These are phyloP conservation scores for Bubo blakistoni DNA, from an alignment of 2,113 vertebrate genomes.

Conservation along the genomic window DNA sequence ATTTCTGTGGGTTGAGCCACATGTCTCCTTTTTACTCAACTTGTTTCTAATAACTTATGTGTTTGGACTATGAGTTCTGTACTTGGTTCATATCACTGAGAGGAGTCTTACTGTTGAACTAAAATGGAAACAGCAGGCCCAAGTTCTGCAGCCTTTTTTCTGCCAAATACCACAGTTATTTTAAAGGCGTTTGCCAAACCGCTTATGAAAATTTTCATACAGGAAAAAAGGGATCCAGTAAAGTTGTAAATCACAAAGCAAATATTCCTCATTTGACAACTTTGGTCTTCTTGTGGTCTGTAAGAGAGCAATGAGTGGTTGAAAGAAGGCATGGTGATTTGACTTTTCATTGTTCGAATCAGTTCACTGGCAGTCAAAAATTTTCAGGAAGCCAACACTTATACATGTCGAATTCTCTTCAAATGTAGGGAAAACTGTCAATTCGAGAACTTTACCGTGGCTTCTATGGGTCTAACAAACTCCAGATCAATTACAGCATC, in stretches of 20 bases:
- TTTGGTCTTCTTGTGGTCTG: conserved; percentile 48
- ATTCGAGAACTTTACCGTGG: conserved; percentile 46
- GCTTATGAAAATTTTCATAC: conserved; percentile 45
- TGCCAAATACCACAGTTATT: conserved; percentile 50
- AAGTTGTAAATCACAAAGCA: conserved; percentile 19
- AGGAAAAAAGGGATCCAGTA: background rate
- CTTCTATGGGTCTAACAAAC: conserved; percentile 32
- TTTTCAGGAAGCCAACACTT: conserved; percentile 56
- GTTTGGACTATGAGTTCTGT: background rate
- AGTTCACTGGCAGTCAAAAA: conserved; percentile 51
- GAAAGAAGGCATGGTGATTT: conserved; percentile 41
- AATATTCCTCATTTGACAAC: conserved; percentile 32
- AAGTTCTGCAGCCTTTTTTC: background rate
- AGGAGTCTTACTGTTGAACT: background rate
- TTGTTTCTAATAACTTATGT: conserved; percentile 28
- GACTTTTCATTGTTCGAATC: conserved; percentile 61
- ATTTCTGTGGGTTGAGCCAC: conserved; percentile 38
- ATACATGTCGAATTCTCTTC: conserved; percentile 69
- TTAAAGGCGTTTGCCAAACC: conserved; percentile 41
- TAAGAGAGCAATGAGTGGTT: conserved; percentile 44
- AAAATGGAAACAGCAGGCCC: conserved; percentile 41
- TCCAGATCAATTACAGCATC: conserved; percentile 25
- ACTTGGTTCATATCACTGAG: background rate
- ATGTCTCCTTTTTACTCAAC: conserved; percentile 16
- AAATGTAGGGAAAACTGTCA: conserved; percentile 45